A percentile compares a stretch with the other conserved stretches of the same genome.
Evolutionary conservation across 2,797 vertebrate species (phyloP).

Genomic region (Cryptoblepharus egeriae): DNA sequence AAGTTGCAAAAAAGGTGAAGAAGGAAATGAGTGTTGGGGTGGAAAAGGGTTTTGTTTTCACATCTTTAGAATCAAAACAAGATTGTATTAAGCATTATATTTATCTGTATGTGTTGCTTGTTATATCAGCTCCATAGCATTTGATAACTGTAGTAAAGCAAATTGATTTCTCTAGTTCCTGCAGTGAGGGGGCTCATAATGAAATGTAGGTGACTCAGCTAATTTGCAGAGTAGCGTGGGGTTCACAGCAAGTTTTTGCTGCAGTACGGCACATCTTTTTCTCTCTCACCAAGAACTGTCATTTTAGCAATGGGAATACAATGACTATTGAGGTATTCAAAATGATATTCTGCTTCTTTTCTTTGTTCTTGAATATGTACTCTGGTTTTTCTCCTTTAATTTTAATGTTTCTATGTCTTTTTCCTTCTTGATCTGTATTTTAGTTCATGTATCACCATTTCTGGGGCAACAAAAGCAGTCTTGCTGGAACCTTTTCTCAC

Average conservation of each 20-base stretch:
- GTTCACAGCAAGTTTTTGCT: slow-evolving; percentile 49
- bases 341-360: slow-evolving; percentile 12
- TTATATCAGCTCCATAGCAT: slow-evolving; percentile 49
- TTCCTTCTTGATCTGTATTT: background rate
- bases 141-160: slow-evolving; percentile 52
- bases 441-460: too few species aligned
- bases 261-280: slow-evolving; percentile 44
- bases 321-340: background rate
- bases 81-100: slow-evolving; percentile 60
- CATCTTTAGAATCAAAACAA: slow-evolving; percentile 44
- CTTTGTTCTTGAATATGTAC: slow-evolving; percentile 6
- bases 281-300: slow-evolving; percentile 29
- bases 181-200: slow-evolving; percentile 41
- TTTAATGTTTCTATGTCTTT: slow-evolving; percentile 36
- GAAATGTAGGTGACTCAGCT: slow-evolving; percentile 58
- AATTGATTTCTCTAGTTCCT: slow-evolving; percentile 62
- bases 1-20: background rate
- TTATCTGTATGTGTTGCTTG: slow-evolving; percentile 60
- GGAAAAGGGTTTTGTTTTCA: slow-evolving; percentile 32
- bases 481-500: too few species aligned
- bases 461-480: too few species aligned
- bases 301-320: slow-evolving; percentile 24
- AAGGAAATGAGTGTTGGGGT: background rate
- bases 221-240: slow-evolving; percentile 52
- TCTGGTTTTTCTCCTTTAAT: slow-evolving; percentile 26